Evolutionary conservation across 2,113 vertebrate species (phyloP), one percentile per base, ranked within the genome.

Genomic region (Tapirus terrestris): DNA sequence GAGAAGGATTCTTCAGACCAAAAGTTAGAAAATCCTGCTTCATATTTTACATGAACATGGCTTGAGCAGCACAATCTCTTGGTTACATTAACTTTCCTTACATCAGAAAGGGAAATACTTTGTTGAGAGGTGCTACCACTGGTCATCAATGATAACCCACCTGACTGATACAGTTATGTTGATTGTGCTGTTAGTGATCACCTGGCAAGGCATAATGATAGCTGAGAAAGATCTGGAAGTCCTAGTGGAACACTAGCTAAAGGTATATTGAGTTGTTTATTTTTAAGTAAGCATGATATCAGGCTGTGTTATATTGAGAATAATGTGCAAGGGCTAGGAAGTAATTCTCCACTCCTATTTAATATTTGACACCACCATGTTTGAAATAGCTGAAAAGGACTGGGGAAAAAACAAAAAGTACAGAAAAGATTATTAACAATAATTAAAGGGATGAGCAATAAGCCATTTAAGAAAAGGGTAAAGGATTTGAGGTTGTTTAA

Each of bases 401-500:
- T 63, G 75, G n/a, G 39, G 65, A 48, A 82, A 86, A 90, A 3
- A 12, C 8, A 61, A 43, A 31, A 88, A 68, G 20, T 58, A 2
- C n/a, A 65, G 87, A 80, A 39, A 65, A 82, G 72, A 75, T 43
- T 18, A 39, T 73, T 43, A 88, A 21, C 9, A 83, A 70, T 48
- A 4, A 72, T 58, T 48, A 94, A 86, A 43, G 39, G 51, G 14
- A 39, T 86, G 33, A 84, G 39, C 14, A 67, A 29, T 72, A 76
- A 85, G 2, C 20, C 65, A 31, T 93, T 92, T 65, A 80, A 92
- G 61, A 75, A 83, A 56, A 91, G 31, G 16, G 33, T 48, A 48
- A 83, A 90, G 27, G 63, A 60, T 89, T 92, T 91, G 45, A 21
- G 65, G 31, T 95, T 51, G 51, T 89, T 73, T 76, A 82, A 80